Base-by-base conservation (phyloP, 2,888 invertebrate species). In the Aplocera efformata region DNA sequence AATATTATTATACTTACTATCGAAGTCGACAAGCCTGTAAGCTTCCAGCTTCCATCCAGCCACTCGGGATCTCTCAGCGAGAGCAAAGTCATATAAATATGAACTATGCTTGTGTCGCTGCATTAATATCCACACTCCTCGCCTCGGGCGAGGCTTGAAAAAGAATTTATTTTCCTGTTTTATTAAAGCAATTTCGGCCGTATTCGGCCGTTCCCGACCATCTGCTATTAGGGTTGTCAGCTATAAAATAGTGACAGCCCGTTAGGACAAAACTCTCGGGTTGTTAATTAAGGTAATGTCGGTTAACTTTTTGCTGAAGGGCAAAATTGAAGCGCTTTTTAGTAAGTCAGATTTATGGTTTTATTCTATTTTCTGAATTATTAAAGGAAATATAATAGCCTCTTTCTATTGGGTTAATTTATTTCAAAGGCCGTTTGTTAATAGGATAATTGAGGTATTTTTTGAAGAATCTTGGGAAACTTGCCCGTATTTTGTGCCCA, bases 141-240 rank as follows among this genome's bases (percentile, higher is more conserved):
- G 53, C 58, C 53, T 46, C 37, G 54, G 41, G 51, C 50, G 37
- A 38, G 55, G 53, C 57, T 60, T 61, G 63, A 64, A 68, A 69
- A 68, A 67, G 65, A 71, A 72, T 75, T 72, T 75, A 76, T 73
- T 72, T 71, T 70, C 62, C 60, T 66, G 67, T 75, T 79, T 75
- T 78, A 79, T 74, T 74, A 72, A 74, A 72, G 72, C 66, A 70
- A 72, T 74, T 73, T 68, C 57, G 62, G 57, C 42, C 43, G 52
- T 9, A n/a, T 51, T 39, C 23, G 11, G 26, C 11, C 10, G 1
- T 22, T 22, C 6, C 11, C 22, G n/a, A 36, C 41, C 35, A 17
- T 17, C 13, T 17, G 5, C 13, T 25, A 32, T 32, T 58, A 69
- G 67, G 72, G 69, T 49, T 67, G 59, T 27, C 62, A 34, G 24